Conservation (phyloP, 2,113 vertebrate species). For the Chlorocebus sabaeus region DNA sequence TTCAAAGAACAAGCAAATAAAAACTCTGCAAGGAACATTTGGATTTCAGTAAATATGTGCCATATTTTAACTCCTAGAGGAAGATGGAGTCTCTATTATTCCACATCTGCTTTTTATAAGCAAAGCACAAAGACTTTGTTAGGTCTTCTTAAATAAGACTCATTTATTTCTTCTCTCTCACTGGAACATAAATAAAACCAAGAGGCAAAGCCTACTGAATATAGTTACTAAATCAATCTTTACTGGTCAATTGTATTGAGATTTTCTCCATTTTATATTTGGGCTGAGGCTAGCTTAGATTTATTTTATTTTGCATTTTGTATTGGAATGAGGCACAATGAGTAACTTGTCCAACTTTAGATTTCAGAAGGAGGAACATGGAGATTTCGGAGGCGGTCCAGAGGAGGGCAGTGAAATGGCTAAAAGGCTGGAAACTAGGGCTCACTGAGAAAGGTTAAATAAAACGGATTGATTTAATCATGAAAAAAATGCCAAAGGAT, state of each 20-base stretch:
- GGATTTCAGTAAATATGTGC: neutral
- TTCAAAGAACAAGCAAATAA: neutral
- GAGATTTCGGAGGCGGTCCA: neutral
- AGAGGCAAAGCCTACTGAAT: neutral
- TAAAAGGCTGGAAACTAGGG: neutral
- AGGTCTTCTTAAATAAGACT: neutral
- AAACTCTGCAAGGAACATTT: neutral
- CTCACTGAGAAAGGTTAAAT: neutral
- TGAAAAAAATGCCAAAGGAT: neutral
- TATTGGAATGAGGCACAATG: neutral
- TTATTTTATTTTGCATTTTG: conserved; percentile 10
- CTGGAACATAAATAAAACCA: conserved; percentile 35
- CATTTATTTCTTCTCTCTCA: neutral
- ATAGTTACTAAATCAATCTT: neutral
- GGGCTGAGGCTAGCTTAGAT: neutral
- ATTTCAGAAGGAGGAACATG: neutral
- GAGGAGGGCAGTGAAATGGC: neutral
- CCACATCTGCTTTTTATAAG: neutral
- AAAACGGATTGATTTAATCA: neutral
- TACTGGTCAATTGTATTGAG: neutral
- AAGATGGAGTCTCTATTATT: neutral
- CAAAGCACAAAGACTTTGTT: neutral
- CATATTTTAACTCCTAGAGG: neutral
- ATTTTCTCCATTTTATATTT: conserved; percentile 16
- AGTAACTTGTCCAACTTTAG: neutral